phyloP scores from a whole-genome alignment of 2,113 vertebrate genomes.

The Indri indri region DNA sequence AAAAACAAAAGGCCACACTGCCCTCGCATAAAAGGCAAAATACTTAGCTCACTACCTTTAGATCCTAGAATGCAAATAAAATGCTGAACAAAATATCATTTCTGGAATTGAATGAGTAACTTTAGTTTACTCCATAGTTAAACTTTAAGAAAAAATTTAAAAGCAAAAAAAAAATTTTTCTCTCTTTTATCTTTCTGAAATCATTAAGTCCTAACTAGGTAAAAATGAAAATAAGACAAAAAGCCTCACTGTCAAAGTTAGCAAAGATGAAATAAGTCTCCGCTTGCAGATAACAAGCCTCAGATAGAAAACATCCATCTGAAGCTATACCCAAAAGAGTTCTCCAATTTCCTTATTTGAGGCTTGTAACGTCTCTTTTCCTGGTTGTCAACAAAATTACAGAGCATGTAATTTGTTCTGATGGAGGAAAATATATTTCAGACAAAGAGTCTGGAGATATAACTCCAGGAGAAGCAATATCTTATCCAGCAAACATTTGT shows the following conservation, averaged over 20 bases:
- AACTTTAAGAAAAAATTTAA: slow-evolving; percentile 22
- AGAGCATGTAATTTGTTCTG: slow-evolving; percentile 6
- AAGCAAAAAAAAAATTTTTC: slow-evolving; percentile 38
- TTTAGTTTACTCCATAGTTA: not conserved
- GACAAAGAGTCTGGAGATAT: not conserved
- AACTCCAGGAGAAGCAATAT: not conserved
- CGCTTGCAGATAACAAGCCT: not conserved
- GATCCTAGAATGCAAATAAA: slow-evolving; percentile 24
- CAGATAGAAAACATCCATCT: not conserved
- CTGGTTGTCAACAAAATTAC: slow-evolving; percentile 4
- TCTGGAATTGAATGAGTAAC: not conserved
- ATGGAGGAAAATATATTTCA: not conserved
- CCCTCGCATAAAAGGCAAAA: not conserved
- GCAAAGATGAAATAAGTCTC: not conserved
- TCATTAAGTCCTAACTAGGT: not conserved
- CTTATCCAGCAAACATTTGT: not conserved
- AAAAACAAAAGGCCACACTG: slow-evolving; percentile 5
- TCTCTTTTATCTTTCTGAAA: slow-evolving; percentile 26
- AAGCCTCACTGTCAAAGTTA: not conserved
- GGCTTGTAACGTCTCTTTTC: not conserved
- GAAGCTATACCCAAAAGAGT: not conserved
- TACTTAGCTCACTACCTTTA: not conserved
- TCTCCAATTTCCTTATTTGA: slow-evolving; percentile 33
- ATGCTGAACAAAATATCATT: slow-evolving; percentile 8
- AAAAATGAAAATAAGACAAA: slow-evolving; percentile 33